A percentile compares a stretch with the other conserved stretches of the same genome.
phyloP scores from a whole-genome alignment of 1,140 invertebrate species.

The Gonioctena quinquepunctata region DNA sequence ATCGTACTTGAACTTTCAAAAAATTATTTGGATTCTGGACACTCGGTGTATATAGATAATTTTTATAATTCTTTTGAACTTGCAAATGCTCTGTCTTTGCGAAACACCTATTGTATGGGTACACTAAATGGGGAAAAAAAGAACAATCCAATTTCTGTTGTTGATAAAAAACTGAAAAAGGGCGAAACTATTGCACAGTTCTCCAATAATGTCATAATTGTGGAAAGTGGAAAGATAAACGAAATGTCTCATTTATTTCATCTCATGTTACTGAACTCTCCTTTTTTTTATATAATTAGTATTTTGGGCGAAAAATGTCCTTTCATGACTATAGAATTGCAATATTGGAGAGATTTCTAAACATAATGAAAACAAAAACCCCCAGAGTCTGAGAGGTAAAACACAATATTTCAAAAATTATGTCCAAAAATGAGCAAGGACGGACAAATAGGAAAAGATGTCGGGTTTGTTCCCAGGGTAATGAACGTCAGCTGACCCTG shows the following conservation, averaged over 20 bases:
- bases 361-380: too few species aligned
- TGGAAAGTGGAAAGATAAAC: conserved; percentile 51
- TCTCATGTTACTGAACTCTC: too few species aligned
- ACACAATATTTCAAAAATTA: too few species aligned
- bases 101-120: conserved; percentile 15
- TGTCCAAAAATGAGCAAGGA: too few species aligned
- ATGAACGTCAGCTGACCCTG: too few species aligned
- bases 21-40: conserved; percentile 44
- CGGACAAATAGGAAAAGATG: too few species aligned
- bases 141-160: conserved; percentile 29
- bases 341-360: too few species aligned
- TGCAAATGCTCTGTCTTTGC: conserved; percentile 45
- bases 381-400: too few species aligned
- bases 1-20: conserved; percentile 11
- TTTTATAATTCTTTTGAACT: conserved; percentile 53
- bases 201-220: conserved; percentile 29
- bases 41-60: conserved; percentile 53
- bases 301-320: too few species aligned
- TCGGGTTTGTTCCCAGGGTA: too few species aligned
- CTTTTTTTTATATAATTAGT: too few species aligned
- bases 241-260: conserved; percentile 48
- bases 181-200: conserved; percentile 42
- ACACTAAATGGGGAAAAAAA: not conserved
- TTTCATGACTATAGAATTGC: too few species aligned
- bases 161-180: conserved; percentile 13